Evolutionary conservation across 1,140 invertebrate genomes (phyloP), one percentile per base, ranked within the genome.

Genomic region (Wiebesia pumilae): DNA sequence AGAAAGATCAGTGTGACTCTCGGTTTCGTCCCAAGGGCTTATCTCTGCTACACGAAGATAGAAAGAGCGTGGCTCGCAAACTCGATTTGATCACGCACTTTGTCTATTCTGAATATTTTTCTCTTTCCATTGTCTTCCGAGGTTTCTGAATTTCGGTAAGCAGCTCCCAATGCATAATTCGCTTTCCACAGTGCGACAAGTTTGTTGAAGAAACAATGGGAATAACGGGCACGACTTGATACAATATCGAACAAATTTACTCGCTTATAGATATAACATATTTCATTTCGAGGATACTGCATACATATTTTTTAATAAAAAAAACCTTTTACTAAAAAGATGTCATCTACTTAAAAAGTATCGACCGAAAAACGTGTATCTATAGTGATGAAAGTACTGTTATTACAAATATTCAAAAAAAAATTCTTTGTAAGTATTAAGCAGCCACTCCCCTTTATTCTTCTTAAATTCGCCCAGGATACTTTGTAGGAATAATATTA

Each of bases 1-100:
- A 91, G 90, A 89, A 90, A 91, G 91, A 92, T 92, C 91, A 89
- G 90, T 90, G 90, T 90, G 91, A 92, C 90, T 92, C 90, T 91
- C 90, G 88, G 88, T 69, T 30, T 12, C 38, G 27, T 81, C 80
- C 80, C 80, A 12, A 27, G 80, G 80, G 80, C 24, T 69, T 69
- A 81, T n/a, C 33, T 65, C 14, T 40, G 6, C 7, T 58, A 35
- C 33, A 14, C 16, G 69, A 71, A 71, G 19, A 71, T 38, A 67
- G 14, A 38, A 27, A 27, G 73, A 77, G 43, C n/a, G 43, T 27
- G 38, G 6, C 24, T 80, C 9, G 62, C 67, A 54, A 81, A 81
- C 78, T 82, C 85, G 80, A 86, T 85, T 85, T 69, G 47, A 85
- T 86, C 85, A 65, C 71, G 67, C 84, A 81, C 67, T 86, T 86